These are phyloP conservation scores for Cottus gobio DNA, from an alignment of 2,113 vertebrate genomes.

Conservation along the genomic window DNA sequence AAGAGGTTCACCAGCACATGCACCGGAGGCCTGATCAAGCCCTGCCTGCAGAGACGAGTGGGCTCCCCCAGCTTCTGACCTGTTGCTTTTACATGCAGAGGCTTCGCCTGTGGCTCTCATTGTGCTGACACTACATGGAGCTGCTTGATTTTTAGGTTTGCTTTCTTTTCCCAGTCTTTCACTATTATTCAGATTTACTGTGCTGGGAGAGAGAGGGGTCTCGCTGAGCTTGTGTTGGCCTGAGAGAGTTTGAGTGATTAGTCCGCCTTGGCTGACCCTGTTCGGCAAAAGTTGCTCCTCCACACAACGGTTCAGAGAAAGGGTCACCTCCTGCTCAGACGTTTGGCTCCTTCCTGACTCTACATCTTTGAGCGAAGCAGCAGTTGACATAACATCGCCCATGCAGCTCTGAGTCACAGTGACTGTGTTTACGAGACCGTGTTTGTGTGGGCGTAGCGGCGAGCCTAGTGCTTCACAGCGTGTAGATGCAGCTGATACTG, in stretches of 20 bases:
- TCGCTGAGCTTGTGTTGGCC: slow-evolving; percentile 42
- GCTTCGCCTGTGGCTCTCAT: slow-evolving; percentile 5
- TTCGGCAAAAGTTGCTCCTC: slow-evolving; percentile 29
- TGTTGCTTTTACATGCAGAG: background rate
- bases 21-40: background rate
- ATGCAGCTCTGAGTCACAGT: slow-evolving; percentile 25
- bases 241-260: slow-evolving; percentile 19
- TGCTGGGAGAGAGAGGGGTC: background rate
- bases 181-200: slow-evolving; percentile 5
- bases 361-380: slow-evolving; percentile 12
- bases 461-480: slow-evolving; percentile 7
- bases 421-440: slow-evolving; percentile 15
- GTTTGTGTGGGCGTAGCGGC: slow-evolving; percentile 29
- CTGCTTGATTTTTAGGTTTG: slow-evolving; percentile 37
- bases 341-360: slow-evolving; percentile 35
- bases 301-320: slow-evolving; percentile 14
- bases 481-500: slow-evolving; percentile 12
- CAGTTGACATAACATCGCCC: slow-evolving; percentile 22
- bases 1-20: background rate
- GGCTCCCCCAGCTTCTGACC: slow-evolving; percentile 13
- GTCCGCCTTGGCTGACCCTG: slow-evolving; percentile 22
- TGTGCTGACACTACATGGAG: background rate
- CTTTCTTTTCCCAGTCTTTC: slow-evolving; percentile 12
- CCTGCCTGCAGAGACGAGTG: background rate
- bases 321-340: slow-evolving; percentile 22